Evolutionary conservation across 2,797 vertebrate species (phyloP), one percentile per base, ranked within the genome.

Genomic region (Pampus argenteus): DNA sequence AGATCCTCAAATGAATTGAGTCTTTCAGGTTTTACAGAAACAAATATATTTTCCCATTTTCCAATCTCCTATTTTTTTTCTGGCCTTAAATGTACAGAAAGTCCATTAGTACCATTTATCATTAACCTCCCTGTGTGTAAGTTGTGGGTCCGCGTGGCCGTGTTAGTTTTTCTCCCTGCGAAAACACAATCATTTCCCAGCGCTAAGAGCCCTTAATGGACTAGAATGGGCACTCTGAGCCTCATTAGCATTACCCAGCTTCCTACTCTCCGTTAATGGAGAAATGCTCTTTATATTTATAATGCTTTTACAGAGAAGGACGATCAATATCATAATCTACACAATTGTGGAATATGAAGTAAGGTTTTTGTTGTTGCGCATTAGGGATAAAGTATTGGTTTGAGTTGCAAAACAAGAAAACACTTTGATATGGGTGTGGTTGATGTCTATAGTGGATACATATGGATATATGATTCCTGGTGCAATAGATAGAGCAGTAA

Each of bases 191-290:
- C 83, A 90, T 91, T 93, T 92, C 89, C 92, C 89, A 85, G 88
- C 88, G 90, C 92, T 93, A 92, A 93, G 90, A 92, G 89, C 90
- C 87, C 90, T 92, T 94, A 94, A 94, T 94, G 93, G 92, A 93
- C 92, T 91, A 82, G 86, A 93, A 93, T 94, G 91, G 91, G 87
- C 93, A 94, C 92, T 93, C 90, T 83, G 88, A 90, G 90, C 79
- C 91, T 94, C 93, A 94, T 94, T 94, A 94, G 92, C 91, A 93
- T 94, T 93, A 91, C 89, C 90, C 88, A 86, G 89, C 87, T 93
- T 93, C 92, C 90, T 91, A 85, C 90, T 89, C 74, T 83, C 85
- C 84, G 83, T 93, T 94, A 94, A 94, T 90, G 91, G 88, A 89
- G 81, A 90, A 92, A 90, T 91, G 91, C 92, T 91, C 86, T 92